Base-by-base conservation (phyloP, 2,113 vertebrate species). In the Toxotes chatareus region DNA sequence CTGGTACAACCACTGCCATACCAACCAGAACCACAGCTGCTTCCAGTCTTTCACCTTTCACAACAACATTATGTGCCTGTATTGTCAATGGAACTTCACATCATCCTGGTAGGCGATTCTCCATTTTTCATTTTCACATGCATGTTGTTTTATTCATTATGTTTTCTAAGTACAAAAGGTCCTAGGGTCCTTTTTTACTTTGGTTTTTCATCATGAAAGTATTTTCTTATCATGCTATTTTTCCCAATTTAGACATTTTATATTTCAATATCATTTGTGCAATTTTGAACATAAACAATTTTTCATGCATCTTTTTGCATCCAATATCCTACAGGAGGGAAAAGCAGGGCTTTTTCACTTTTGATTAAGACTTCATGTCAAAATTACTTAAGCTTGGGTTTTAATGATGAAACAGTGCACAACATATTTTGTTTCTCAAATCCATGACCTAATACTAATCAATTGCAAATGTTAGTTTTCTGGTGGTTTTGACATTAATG, bases 81-180 rank as follows among this genome's bases (percentile, higher is more conserved):
- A 12, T 23, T 46, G 8, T 67, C 2, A 89, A 89, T 40, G 80
- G 83, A 56, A 75, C 71, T 21, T 23, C 34, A 0, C 36, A 76
- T 31, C 7, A 0, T 56, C 63, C 83, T 61, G 93, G 93, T 93
- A 85, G 0, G 84, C 82, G 0, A 14, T 53, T n/a, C 7, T 55
- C 0, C 0, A 7, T 36, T 57, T 46, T 59, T 0, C 0, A 21
- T 38, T 51, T 53, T 46, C 0, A 2, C n/a, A 8, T 51, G 17
- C 1, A 13, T 60, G 0, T 38, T 16, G 14, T 47, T 44, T 12
- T 14, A 13, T 31, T 6, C 5, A 10, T 21, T 6, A 13, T 38
- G 2, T 0, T 0, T 19, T 59, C 7, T 4, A 14, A 19, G 3
- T 2, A 59, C 5, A 40, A 12, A 36, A 16, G 4, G 3, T n/a